Base-by-base conservation (phyloP, 1,140 invertebrate genomes). In the Parasteatoda tepidariorum region DNA sequence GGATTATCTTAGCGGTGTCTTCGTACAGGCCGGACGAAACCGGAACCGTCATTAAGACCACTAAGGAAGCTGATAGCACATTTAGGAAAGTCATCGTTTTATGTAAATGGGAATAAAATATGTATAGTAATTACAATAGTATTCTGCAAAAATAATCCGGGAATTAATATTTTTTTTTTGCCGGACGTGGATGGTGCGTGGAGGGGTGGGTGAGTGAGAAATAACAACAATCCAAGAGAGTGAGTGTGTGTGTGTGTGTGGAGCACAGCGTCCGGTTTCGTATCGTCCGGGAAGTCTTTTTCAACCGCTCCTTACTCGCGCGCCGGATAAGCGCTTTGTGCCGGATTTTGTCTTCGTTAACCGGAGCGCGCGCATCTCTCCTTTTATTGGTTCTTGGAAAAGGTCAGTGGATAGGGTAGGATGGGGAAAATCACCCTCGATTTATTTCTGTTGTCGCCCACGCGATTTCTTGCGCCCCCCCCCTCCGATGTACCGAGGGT, bases 281-380 rank as follows among this genome's bases (percentile, higher is more conserved):
- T 31, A 18, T 31, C 38, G 76, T 79, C 76, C 76, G 76, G 64
- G 76, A 79, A 26, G 54, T 67, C 57, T 33, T 24, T 61, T 55
- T 67, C 38, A 34, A 30, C 30, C 75, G 62, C 48, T 79, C 62
- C 76, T n/a, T 79, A 61, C 76, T 79, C 64, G 66, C 76, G 48
- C 64, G 62, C 76, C 64, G 54, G 76, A 68, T 79, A 41, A 79
- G 76, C 62, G 76, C 76, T 30, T 61, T 79, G 64, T 79, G 76
- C 62, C 76, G 76, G 54, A 54, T 79, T 68, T 68, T 30, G 24
- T 28, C 6, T 18, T 11, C 22, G 15, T 11, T 4, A 22, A 26
- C 22, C n/a, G 31, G 48, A 67, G 76, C 76, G 76, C 76, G 76
- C 76, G 76, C 76, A 79, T 57, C 38, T 79, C 64, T 22, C n/a